Base-by-base conservation (phyloP, 2,888 invertebrate genomes). In the Plagiodera versicolora region DNA sequence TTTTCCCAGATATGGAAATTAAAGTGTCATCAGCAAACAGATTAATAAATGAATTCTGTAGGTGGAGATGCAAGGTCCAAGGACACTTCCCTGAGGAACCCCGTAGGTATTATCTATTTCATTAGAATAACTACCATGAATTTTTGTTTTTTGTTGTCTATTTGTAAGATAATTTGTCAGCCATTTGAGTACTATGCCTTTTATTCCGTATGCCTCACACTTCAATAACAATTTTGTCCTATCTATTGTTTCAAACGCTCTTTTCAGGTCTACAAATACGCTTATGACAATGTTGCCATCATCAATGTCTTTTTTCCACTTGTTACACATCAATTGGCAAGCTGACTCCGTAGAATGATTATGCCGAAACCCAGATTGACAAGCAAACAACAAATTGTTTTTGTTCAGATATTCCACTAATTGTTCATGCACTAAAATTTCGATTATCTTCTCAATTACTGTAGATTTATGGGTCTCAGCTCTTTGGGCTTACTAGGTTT, bases 71-170 rank as follows among this genome's bases (percentile, higher is more conserved):
- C 11, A 10, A 10, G 32, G 32, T 32, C 32, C 32, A 10, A 32
- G 32, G 32, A 32, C 10, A 32, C 32, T 32, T 32, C 11, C 32
- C 10, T 32, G 32, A 10, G 32, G 32, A 32, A n/a, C n/a, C n/a
- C n/a, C n/a, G n/a, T n/a, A n/a, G n/a, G n/a, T n/a, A n/a, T n/a
- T n/a, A n/a, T n/a, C 10, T 14, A 45, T 45, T 14, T 45, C 45
- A 45, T 45, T 14, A 45, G 45, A 18, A 45, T 45, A 45, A 45
- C 45, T 45, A 45, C 45, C 45, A 45, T 45, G 18, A 45, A 45
- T 45, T 45, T 18, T 45, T 14, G 45, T 45, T 16, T 45, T 45
- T 18, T 45, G 45, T 45, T 16, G 45, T 9, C 45, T 45, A 45
- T 45, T 45, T 14, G 45, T 45, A 18, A 18, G 45, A 45, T 45